Percentiles rank a stretch among this genome's conserved stretches.
These are phyloP conservation scores for Nothobranchius kuhntae DNA, from an alignment of 2,113 vertebrate genomes.

Conservation along the genomic window DNA sequence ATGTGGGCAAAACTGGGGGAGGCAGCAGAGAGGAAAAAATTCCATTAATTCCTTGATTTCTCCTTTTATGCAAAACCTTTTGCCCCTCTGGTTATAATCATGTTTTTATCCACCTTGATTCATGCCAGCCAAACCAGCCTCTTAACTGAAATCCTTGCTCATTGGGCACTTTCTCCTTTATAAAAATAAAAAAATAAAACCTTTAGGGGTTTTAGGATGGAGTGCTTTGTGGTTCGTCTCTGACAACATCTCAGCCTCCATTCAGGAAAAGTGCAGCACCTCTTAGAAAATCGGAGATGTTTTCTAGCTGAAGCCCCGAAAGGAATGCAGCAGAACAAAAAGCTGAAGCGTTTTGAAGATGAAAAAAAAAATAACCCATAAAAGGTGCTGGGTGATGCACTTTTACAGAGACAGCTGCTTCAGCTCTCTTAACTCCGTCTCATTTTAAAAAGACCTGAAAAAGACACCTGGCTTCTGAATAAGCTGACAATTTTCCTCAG, in stretches of 20 bases:
- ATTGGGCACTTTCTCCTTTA: not conserved
- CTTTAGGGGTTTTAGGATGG: constrained; percentile 8
- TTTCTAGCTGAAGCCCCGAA: constrained; percentile 36
- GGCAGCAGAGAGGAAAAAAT: constrained; percentile 30
- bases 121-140: constrained; percentile 12
- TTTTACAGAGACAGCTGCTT: constrained; percentile 55
- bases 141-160: constrained; percentile 24
- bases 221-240: constrained; percentile 28
- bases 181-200: not conserved
- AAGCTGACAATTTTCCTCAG: constrained; percentile 41
- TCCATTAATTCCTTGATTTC: constrained; percentile 48
- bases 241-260: constrained; percentile 45
- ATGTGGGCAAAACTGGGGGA: constrained; percentile 35
- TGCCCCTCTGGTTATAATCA: constrained; percentile 20
- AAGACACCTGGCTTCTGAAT: constrained; percentile 39
- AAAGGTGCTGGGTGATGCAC: constrained; percentile 46
- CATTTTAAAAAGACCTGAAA: constrained; percentile 33
- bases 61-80: constrained; percentile 47
- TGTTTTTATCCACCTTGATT: constrained; percentile 41
- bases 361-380: not conserved
- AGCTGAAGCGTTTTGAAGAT: constrained; percentile 40
- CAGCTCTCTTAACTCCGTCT: constrained; percentile 29
- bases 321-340: constrained; percentile 42
- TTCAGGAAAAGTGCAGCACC: constrained; percentile 45
- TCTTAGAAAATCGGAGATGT: constrained; percentile 41